Evolutionary conservation across 92 coral and sea anemone genomes (phyloP).

Genomic region (Zoanthus sociatus): DNA sequence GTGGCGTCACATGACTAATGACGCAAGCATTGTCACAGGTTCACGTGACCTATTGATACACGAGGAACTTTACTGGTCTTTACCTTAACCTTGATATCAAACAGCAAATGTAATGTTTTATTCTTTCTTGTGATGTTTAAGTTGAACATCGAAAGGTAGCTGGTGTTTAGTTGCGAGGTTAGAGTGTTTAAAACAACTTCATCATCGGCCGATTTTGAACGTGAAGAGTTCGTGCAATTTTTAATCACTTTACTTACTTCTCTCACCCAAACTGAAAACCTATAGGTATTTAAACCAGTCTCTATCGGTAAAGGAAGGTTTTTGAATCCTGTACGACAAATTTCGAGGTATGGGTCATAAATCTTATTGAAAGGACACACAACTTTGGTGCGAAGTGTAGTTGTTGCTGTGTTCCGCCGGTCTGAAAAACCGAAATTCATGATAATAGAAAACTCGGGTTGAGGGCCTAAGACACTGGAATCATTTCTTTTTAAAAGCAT

Average conservation of each 20-base stretch:
- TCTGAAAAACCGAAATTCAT: constrained; percentile 35
- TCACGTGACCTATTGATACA: neutral
- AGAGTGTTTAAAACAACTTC: neutral
- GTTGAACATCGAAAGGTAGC: neutral
- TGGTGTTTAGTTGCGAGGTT: neutral
- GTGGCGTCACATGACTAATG: too few relatives aligned
- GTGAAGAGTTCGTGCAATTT: neutral
- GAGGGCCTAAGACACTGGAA: too few relatives aligned
- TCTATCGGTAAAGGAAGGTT: constrained; percentile 39
- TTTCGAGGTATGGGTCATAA: constrained; percentile 47
- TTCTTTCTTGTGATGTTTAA: neutral
- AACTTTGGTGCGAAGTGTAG: neutral
- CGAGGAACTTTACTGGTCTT: too few relatives aligned
- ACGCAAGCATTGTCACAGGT: too few relatives aligned
- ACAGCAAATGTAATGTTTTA: neutral
- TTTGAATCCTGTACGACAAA: constrained; percentile 16
- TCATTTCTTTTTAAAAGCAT: too few relatives aligned
- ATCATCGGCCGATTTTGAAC: neutral
- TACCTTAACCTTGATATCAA: neutral
- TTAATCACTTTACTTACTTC: neutral
- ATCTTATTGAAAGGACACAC: constrained; percentile 36
- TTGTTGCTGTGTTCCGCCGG: neutral
- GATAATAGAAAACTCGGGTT: neutral
- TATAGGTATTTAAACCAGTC: constrained; percentile 54
- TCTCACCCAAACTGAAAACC: constrained; percentile 53